phyloP scores from a whole-genome alignment of 2,797 vertebrate species.

The Bothrops alternatus region DNA sequence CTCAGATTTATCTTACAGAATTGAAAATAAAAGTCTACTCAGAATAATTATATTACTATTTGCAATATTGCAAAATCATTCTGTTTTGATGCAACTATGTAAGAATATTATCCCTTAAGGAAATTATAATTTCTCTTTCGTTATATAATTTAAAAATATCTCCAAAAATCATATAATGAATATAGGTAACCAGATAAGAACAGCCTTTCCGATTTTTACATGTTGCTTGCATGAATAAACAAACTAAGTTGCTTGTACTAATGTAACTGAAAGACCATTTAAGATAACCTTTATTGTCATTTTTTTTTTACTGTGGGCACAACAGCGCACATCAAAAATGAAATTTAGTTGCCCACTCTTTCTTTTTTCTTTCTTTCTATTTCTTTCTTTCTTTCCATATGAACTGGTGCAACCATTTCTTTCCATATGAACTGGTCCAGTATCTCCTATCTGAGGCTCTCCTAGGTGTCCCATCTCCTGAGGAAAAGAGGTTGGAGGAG shows the following conservation, averaged over 20 bases:
- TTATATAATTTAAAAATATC: not conserved
- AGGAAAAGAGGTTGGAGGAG: not conserved
- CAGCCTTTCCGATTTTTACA: not conserved
- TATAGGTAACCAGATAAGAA: not conserved
- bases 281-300: too few species aligned
- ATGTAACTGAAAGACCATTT: not conserved
- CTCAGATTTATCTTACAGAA: not conserved
- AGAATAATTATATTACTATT: not conserved
- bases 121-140: not conserved
- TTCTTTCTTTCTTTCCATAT: not conserved
- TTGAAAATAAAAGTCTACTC: not conserved
- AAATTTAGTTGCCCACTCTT: too few species aligned
- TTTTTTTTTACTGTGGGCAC: too few species aligned
- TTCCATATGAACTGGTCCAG: not conserved
- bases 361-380: too few species aligned
- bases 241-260: not conserved
- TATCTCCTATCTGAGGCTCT: not conserved
- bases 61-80: not conserved
- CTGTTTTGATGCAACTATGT: not conserved
- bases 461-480: not conserved
- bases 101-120: not conserved
- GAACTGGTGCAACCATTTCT: not conserved
- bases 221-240: not conserved
- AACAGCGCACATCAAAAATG: too few species aligned
- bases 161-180: not conserved